These are phyloP conservation scores for Drosophila ogumai DNA, from an alignment of 1,140 invertebrate genomes.

Conservation along the genomic window DNA sequence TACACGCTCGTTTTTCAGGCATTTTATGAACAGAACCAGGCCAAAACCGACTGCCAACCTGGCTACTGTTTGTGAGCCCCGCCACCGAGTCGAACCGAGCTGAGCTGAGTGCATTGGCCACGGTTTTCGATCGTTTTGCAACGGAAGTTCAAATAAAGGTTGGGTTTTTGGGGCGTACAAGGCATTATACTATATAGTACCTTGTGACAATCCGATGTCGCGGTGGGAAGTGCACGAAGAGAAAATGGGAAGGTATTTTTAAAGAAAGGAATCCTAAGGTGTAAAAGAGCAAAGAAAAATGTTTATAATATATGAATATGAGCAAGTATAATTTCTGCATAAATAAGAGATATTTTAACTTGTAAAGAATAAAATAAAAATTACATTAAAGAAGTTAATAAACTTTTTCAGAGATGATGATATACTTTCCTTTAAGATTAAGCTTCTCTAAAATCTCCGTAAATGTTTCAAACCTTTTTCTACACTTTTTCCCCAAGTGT, in stretches of 20 bases:
- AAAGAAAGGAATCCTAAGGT: background rate
- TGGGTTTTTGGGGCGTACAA: constrained; percentile 18
- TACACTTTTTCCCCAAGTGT: background rate
- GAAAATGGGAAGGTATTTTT: background rate
- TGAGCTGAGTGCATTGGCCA: constrained; percentile 49
- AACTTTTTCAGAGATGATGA: too few species aligned
- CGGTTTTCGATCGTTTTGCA: constrained; percentile 42
- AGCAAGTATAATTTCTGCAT: background rate
- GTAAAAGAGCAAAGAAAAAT: background rate
- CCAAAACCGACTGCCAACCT: constrained; percentile 41
- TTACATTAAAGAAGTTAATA: background rate
- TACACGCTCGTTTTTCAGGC: constrained; percentile 66
- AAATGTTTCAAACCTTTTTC: background rate
- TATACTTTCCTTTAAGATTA: background rate
- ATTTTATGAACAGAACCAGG: constrained; percentile 46
- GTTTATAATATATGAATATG: background rate
- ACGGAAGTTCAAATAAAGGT: constrained; percentile 60
- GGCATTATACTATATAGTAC: constrained; percentile 33
- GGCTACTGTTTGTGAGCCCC: constrained; percentile 31
- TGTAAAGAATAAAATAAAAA: background rate
- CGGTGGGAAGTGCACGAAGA: constrained; percentile 5
- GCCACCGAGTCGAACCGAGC: constrained; percentile 8
- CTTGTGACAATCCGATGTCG: constrained; percentile 32
- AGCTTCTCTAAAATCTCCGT: too few species aligned
- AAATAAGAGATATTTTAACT: background rate